These are phyloP conservation scores for Argyresthia albistria DNA, from an alignment of 2,888 invertebrate genomes.

Conservation along the genomic window DNA sequence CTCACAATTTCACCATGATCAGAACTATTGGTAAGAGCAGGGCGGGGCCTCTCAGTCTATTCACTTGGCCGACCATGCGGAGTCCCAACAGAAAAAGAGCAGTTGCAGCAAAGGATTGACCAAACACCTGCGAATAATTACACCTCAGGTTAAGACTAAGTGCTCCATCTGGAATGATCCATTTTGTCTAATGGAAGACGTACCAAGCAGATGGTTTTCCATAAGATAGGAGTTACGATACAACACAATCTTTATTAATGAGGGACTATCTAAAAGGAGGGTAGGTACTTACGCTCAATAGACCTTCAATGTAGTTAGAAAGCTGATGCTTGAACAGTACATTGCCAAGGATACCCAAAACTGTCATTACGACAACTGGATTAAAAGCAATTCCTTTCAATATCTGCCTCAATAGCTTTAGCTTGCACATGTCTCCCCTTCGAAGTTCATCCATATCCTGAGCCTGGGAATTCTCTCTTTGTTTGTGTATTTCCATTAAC, in stretches of 20 bases:
- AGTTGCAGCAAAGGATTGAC: slow-evolving; percentile 91
- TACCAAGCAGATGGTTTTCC: too few species aligned
- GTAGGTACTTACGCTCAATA: slow-evolving; percentile 74
- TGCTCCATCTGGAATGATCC: too few species aligned
- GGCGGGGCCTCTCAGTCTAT: slow-evolving; percentile 82
- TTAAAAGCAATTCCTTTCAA: slow-evolving; percentile 85
- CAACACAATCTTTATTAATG: too few species aligned
- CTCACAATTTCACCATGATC: slow-evolving; percentile 91
- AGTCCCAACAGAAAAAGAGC: slow-evolving; percentile 93
- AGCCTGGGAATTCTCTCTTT: slow-evolving; percentile 34
- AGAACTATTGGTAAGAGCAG: slow-evolving; percentile 88
- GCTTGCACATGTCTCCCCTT: slow-evolving; percentile 29
- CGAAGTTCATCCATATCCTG: slow-evolving; percentile 20
- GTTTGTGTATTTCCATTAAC: slow-evolving; percentile 86
- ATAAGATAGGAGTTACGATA: too few species aligned
- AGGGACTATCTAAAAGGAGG: too few species aligned
- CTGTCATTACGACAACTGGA: slow-evolving; percentile 93
- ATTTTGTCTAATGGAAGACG: neutral
- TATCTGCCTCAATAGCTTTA: slow-evolving; percentile 57
- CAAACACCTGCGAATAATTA: slow-evolving; percentile 72
- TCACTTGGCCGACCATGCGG: slow-evolving; percentile 93
- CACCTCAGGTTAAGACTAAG: too few species aligned
- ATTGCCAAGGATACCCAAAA: slow-evolving; percentile 91
- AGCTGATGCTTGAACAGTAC: slow-evolving; percentile 83
- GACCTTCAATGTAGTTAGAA: slow-evolving; percentile 81